A percentile compares a stretch with the other conserved stretches of the same genome.
Evolutionary conservation across 2,113 vertebrate species (phyloP).

Genomic region (Rallus limicola): DNA sequence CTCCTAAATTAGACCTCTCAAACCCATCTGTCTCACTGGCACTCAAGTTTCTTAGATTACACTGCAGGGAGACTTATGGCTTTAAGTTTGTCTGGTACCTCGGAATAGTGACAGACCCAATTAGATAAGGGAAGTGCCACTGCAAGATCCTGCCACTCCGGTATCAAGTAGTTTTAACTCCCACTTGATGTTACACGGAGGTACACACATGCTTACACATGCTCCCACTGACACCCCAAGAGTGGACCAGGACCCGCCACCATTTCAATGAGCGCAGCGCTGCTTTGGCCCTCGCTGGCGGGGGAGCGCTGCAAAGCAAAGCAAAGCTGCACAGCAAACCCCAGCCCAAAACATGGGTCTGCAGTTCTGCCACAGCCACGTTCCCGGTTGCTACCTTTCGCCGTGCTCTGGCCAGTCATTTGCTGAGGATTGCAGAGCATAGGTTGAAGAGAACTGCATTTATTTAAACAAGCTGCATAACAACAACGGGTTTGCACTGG

Average conservation of each 20-base stretch:
- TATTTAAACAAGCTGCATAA: background rate
- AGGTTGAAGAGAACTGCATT: background rate
- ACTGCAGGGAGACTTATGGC: background rate
- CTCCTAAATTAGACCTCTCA: conserved; percentile 46
- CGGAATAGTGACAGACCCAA: conserved; percentile 11
- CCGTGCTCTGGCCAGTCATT: background rate
- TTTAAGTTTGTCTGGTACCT: conserved; percentile 30
- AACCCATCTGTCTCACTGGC: conserved; percentile 39
- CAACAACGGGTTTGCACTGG: background rate
- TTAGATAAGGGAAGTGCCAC: background rate
- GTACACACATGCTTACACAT: background rate
- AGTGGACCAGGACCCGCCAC: background rate
- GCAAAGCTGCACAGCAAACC: background rate
- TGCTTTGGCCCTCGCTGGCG: accelerated
- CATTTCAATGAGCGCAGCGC: background rate
- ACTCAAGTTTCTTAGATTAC: conserved; percentile 29
- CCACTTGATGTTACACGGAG: background rate
- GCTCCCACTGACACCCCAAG: background rate
- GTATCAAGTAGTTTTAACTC: background rate
- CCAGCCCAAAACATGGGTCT: background rate
- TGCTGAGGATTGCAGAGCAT: background rate
- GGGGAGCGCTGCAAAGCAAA: background rate
- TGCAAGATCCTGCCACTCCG: background rate
- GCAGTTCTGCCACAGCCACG: background rate
- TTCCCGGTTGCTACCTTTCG: background rate